These are phyloP conservation scores for Carpatolechia fugitivella DNA, from an alignment of 2,888 invertebrate genomes.

Conservation along the genomic window DNA sequence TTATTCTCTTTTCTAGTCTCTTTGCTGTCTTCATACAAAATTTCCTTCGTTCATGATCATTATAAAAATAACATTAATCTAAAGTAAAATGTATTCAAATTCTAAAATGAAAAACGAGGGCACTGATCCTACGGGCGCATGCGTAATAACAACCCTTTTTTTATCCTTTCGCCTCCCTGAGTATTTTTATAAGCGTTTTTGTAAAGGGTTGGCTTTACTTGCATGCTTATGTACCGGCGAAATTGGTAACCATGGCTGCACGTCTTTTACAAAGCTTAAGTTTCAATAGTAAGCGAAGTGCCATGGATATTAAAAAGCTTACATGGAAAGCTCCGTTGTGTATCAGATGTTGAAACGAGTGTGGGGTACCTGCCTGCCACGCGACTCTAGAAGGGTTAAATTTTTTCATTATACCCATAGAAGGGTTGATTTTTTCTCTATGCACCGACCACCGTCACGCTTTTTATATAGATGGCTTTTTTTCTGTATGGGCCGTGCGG, in stretches of 20 bases:
- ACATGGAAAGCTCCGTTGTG: constrained; percentile 27
- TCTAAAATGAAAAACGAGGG: constrained; percentile 70
- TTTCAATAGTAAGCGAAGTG: not conserved
- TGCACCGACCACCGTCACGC: constrained; percentile 42
- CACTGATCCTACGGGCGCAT: constrained; percentile 71
- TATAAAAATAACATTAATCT: not conserved
- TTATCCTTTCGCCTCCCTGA: constrained; percentile 74
- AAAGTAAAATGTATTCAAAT: constrained; percentile 42
- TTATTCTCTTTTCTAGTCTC: too few relatives aligned
- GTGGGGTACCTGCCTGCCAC: constrained; percentile 77
- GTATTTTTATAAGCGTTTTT: constrained; percentile 74
- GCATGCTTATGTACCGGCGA: not conserved
- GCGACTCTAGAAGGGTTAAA: constrained; percentile 70
- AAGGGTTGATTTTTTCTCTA: constrained; percentile 75
- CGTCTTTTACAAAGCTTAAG: not conserved
- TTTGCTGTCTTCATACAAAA: too few relatives aligned
- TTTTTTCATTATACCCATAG: constrained; percentile 68
- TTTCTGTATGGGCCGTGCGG: constrained; percentile 53
- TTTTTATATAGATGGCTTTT: constrained; percentile 56
- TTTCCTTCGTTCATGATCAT: too few relatives aligned
- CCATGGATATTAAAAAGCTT: not conserved
- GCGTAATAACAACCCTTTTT: constrained; percentile 76
- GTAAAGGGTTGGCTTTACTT: constrained; percentile 64
- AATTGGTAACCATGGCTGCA: not conserved
- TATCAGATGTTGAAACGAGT: not conserved